Conservation (phyloP, 1,140 invertebrate species). For the Coenobita brevimanus region DNA sequence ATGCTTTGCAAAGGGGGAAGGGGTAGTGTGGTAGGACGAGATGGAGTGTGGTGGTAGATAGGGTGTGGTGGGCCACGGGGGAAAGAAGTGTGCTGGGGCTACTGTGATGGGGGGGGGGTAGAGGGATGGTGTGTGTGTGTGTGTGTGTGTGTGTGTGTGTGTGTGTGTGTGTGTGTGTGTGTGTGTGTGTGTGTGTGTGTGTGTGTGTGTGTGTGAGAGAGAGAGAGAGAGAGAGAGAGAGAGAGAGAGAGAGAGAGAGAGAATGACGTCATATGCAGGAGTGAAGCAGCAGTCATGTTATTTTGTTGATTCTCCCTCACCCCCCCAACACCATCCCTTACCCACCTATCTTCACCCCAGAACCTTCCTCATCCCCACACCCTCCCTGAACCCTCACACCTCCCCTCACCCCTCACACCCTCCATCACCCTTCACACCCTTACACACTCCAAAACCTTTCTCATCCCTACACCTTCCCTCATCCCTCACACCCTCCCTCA, state of each 20-base stretch:
- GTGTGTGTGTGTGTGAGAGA: background rate
- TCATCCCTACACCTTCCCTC: background rate
- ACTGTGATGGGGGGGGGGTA: background rate
- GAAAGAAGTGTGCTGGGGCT: too few species aligned
- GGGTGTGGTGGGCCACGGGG: too few species aligned
- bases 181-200: background rate
- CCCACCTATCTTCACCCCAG: too few species aligned
- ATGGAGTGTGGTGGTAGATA: background rate
- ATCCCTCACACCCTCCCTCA: background rate
- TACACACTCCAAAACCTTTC: too few species aligned
- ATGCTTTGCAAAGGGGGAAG: too few species aligned
- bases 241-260: background rate
- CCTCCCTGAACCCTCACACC: background rate
- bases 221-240: background rate
- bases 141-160: constrained; percentile 5
- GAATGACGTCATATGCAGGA: too few species aligned
- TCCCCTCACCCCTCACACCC: too few species aligned
- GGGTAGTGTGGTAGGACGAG: background rate
- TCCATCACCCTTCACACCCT: background rate
- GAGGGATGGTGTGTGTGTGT: too few species aligned
- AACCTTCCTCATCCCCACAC: too few species aligned
- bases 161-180: constrained; percentile 2
- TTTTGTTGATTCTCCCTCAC: background rate
- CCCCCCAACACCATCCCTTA: too few species aligned
- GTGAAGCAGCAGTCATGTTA: too few species aligned